phyloP scores from a whole-genome alignment of 2,797 vertebrate genomes.

The Cheracebus regulus region DNA sequence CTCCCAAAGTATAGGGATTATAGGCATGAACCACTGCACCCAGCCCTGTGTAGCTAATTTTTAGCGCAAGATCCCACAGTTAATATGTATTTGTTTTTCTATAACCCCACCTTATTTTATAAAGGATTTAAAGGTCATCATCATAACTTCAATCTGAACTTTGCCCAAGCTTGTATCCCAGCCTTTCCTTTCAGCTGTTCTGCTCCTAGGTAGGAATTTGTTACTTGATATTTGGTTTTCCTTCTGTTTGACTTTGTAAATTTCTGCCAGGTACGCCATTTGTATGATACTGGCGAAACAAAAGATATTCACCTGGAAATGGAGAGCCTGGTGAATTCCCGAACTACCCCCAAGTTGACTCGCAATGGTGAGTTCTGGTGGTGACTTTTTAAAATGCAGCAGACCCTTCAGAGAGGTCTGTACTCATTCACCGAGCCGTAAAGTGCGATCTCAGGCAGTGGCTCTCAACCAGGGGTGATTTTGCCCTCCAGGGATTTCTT shows the following conservation, averaged over 20 bases:
- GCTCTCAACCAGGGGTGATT: neutral
- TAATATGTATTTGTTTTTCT: neutral
- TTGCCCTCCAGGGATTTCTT: neutral
- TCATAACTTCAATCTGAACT: neutral
- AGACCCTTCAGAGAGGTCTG: neutral
- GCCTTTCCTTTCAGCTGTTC: neutral
- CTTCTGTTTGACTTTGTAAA: neutral
- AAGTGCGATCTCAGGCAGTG: no score
- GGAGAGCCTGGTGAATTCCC: constrained; percentile 93
- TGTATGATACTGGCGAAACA: constrained; percentile 92
- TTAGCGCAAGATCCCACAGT: neutral
- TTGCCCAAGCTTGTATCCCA: neutral
- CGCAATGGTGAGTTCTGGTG: constrained; percentile 89
- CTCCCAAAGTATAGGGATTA: neutral
- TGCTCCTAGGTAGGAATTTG: neutral
- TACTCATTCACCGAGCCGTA: neutral
- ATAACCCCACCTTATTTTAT: neutral
- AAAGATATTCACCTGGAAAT: constrained; percentile 93
- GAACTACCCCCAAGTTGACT: constrained; percentile 90
- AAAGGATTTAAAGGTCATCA: neutral
- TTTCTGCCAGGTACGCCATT: constrained; percentile 91
- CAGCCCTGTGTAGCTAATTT: neutral
- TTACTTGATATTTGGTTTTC: neutral
- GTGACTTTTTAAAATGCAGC: neutral
- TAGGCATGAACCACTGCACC: neutral